Percentiles rank a stretch among this genome's conserved stretches.
phyloP scores from a whole-genome alignment of 2,888 invertebrate genomes.

The Pelosia muscerda region DNA sequence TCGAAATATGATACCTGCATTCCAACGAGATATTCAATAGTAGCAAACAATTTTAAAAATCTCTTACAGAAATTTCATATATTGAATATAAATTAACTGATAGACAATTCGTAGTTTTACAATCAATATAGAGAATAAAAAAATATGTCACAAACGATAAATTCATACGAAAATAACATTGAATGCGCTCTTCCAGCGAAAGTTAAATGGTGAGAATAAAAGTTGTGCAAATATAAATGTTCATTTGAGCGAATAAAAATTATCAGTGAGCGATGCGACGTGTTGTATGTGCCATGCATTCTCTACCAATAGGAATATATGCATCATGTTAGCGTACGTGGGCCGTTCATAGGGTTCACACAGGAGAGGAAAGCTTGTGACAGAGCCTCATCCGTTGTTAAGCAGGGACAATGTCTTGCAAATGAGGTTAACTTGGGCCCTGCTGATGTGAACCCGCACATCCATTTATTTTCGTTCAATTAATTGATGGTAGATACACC shows the following conservation, averaged over 20 bases:
- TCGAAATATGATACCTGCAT: constrained; percentile 48
- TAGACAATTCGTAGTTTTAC: constrained; percentile 62
- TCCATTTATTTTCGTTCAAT: too few species aligned
- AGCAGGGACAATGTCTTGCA: too few species aligned
- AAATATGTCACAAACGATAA: constrained; percentile 70
- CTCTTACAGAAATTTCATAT: constrained; percentile 39
- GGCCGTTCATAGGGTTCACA: constrained; percentile 25
- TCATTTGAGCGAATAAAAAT: constrained; percentile 73
- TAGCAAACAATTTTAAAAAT: constrained; percentile 46
- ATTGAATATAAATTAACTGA: constrained; percentile 55
- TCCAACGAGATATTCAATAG: constrained; percentile 46
- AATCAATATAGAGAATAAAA: constrained; percentile 62
- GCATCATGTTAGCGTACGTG: constrained; percentile 32
- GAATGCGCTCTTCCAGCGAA: constrained; percentile 66
- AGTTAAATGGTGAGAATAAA: constrained; percentile 76
- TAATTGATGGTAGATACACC: too few species aligned
- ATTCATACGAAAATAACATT: constrained; percentile 80
- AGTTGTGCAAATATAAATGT: constrained; percentile 71
- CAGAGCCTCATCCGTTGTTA: too few species aligned
- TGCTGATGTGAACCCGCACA: too few species aligned
- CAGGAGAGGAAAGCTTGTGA: too few species aligned
- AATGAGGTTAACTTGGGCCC: too few species aligned
- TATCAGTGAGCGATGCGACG: constrained; percentile 57
- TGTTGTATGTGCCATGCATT: constrained; percentile 42
- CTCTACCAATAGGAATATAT: constrained; percentile 46